A percentile compares a stretch with the other conserved stretches of the same genome.
Evolutionary conservation across 92 coral and sea anemone species (phyloP).

Genomic region (Diadumene lineata): DNA sequence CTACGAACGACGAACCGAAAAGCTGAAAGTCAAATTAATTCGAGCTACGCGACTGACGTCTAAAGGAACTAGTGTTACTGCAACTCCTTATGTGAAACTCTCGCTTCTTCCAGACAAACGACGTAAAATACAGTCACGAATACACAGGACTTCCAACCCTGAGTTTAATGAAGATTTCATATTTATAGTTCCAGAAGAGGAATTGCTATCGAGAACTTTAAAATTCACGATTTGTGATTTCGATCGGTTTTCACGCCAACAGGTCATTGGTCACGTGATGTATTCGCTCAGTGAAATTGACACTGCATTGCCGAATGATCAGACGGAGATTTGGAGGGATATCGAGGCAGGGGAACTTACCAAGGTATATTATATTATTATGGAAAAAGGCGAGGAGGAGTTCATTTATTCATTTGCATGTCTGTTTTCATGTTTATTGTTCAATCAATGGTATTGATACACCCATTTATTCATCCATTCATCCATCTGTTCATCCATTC

Average conservation of each 20-base stretch:
- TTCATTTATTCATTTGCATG: no score
- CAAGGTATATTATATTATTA: no score
- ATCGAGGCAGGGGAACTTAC: slow-evolving; percentile 56
- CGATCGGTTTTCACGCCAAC: slow-evolving; percentile 96
- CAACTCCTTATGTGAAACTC: slow-evolving; percentile 79
- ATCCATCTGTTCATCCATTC: no score
- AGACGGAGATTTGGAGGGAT: slow-evolving; percentile 85
- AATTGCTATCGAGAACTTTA: slow-evolving; percentile 61
- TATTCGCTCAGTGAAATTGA: slow-evolving; percentile 61
- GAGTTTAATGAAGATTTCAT: slow-evolving; percentile 85
- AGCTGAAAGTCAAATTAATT: slow-evolving; percentile 47
- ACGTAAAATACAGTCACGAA: slow-evolving; percentile 79
- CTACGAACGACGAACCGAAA: slow-evolving; percentile 61
- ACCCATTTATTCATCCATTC: no score
- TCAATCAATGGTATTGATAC: not conserved
- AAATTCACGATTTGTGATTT: slow-evolving; percentile 87
- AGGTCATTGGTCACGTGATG: slow-evolving; percentile 82
- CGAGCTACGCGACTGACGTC: slow-evolving; percentile 82
- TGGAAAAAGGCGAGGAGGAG: no score
- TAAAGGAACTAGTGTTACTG: slow-evolving; percentile 67
- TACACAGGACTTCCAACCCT: slow-evolving; percentile 85
- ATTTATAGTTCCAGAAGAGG: slow-evolving; percentile 64
- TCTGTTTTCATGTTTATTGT: not conserved
- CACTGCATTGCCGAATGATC: slow-evolving; percentile 27
- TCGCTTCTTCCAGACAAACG: slow-evolving; percentile 85